Evolutionary conservation across 2,113 vertebrate species (phyloP).

Genomic region (Ophthalmolycus amberensis): DNA sequence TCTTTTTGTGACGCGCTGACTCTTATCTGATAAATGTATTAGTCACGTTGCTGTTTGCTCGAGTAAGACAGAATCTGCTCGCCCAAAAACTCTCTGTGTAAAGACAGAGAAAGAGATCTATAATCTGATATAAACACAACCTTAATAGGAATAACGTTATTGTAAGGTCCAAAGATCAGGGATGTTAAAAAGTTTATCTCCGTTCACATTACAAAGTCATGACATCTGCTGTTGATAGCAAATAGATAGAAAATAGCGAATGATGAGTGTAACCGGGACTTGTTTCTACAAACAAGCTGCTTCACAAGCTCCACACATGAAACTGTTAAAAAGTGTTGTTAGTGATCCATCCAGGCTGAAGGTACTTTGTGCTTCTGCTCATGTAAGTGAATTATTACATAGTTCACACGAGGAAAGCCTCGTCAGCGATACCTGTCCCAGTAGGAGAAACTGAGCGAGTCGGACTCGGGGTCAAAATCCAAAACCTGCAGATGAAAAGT

Average conservation of each 20-base stretch:
- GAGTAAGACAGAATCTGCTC: conserved; percentile 18
- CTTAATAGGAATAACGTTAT: background rate
- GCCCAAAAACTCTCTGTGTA: background rate
- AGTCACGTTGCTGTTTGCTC: conserved; percentile 16
- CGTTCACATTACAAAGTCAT: background rate
- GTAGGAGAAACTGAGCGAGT: conserved; percentile 11
- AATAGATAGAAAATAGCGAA: background rate
- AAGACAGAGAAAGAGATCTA: background rate
- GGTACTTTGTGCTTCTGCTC: background rate
- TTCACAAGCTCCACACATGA: conserved; percentile 3
- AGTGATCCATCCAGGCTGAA: background rate
- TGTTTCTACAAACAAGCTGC: background rate
- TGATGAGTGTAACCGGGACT: background rate
- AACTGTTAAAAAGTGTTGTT: background rate
- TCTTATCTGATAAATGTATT: background rate
- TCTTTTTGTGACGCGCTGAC: background rate
- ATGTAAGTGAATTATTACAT: conserved; percentile 20
- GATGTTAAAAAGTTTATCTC: background rate
- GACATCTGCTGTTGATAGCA: background rate
- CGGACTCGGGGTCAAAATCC: conserved; percentile 19
- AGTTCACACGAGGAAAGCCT: background rate
- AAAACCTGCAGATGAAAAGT: conserved; percentile 55
- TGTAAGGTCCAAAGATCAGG: background rate
- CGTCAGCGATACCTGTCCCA: conserved; percentile 25
- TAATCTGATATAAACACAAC: conserved; percentile 1